phyloP scores from a whole-genome alignment of 2,888 invertebrate species.

The Sinelater perroti region DNA sequence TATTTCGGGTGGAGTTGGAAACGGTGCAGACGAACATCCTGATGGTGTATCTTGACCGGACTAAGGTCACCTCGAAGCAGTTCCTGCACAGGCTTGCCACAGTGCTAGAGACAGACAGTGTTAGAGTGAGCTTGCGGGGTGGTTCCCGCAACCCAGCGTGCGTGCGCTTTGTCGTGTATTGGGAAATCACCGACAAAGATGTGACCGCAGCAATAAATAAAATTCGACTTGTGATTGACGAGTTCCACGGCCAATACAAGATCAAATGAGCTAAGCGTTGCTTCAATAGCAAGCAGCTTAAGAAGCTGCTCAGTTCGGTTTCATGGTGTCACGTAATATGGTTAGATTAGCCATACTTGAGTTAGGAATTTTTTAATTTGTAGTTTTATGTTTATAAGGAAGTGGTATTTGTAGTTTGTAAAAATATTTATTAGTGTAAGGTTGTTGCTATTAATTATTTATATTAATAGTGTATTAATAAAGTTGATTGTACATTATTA shows the following conservation, averaged over 20 bases:
- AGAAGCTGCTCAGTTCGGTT: too few species aligned
- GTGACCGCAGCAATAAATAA: slow-evolving; percentile 75
- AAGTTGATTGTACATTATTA: too few species aligned
- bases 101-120: slow-evolving; percentile 62
- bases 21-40: slow-evolving; percentile 80
- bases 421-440: too few species aligned
- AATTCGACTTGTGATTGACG: slow-evolving; percentile 72
- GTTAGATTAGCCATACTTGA: too few species aligned
- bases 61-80: slow-evolving; percentile 64
- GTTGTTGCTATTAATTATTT: too few species aligned
- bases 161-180: slow-evolving; percentile 75
- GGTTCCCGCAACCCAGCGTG: slow-evolving; percentile 67
- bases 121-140: slow-evolving; percentile 67
- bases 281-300: too few species aligned
- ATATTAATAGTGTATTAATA: too few species aligned
- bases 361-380: too few species aligned
- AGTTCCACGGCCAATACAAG: slow-evolving; percentile 60
- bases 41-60: slow-evolving; percentile 67
- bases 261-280: too few species aligned
- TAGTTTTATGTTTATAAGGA: too few species aligned
- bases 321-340: too few species aligned
- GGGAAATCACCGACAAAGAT: slow-evolving; percentile 74
- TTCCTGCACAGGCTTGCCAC: slow-evolving; percentile 65
- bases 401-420: too few species aligned
- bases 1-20: slow-evolving; percentile 69